Percentiles rank a stretch among this genome's conserved stretches.
These are phyloP conservation scores for Plectropomus leopardus DNA, from an alignment of 2,113 vertebrate genomes.

Conservation along the genomic window DNA sequence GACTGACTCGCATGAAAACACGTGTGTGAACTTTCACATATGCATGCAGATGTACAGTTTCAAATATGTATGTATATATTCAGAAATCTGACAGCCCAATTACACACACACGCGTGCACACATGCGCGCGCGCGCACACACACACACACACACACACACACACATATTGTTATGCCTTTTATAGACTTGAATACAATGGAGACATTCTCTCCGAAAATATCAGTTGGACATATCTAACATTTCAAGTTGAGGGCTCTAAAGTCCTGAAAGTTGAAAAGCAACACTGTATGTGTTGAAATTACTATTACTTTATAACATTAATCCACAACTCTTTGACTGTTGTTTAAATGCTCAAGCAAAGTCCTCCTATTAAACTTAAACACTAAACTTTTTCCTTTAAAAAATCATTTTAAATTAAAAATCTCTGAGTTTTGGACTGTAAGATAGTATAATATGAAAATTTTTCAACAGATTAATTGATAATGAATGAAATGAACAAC, in stretches of 20 bases:
- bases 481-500: background rate
- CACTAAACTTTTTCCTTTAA: no score
- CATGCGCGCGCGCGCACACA: no score
- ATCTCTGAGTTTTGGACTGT: background rate
- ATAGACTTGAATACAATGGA: background rate
- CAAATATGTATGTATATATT: slow-evolving; percentile 2
- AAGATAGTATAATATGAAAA: background rate
- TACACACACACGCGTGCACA: slow-evolving; percentile 8
- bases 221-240: background rate
- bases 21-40: slow-evolving; percentile 61
- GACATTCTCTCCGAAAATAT: background rate
- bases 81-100: slow-evolving; percentile 6
- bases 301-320: no score
- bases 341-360: no score
- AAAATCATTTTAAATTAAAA: no score
- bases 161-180: slow-evolving; percentile 3
- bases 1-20: slow-evolving; percentile 73
- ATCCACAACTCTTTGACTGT: background rate
- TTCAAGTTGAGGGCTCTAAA: background rate
- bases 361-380: no score
- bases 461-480: background rate
- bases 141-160: slow-evolving; percentile 7
- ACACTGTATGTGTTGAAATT: background rate
- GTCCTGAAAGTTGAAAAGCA: background rate
- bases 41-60: slow-evolving; percentile 36